These are phyloP conservation scores for Cyaniris semiargus DNA, from an alignment of 2,888 invertebrate genomes.

Conservation along the genomic window DNA sequence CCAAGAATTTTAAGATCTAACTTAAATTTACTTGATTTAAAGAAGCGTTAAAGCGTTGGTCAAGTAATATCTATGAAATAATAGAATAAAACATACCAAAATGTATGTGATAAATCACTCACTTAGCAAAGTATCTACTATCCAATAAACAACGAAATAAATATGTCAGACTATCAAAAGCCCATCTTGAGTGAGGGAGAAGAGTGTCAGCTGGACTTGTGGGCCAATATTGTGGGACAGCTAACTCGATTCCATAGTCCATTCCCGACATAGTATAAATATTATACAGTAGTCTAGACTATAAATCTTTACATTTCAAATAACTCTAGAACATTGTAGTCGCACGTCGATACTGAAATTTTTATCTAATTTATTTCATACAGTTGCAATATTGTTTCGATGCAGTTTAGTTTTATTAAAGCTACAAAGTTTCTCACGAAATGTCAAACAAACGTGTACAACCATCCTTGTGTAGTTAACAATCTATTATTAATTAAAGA, in stretches of 20 bases:
- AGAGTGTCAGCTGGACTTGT: not conserved
- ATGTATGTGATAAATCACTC: not conserved
- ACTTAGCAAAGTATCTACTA: not conserved
- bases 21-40: too few species aligned
- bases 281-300: not conserved
- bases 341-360: not conserved
- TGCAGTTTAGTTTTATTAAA: not conserved
- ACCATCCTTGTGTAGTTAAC: not conserved
- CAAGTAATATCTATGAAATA: not conserved
- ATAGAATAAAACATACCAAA: not conserved
- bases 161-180: conserved; percentile 5
- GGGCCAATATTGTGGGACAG: not conserved
- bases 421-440: not conserved
- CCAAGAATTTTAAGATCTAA: too few species aligned
- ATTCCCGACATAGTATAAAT: not conserved
- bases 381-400: not conserved
- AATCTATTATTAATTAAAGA: not conserved
- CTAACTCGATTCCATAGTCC: not conserved
- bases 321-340: not conserved
- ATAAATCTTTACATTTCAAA: not conserved
- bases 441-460: too few species aligned
- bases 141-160: not conserved
- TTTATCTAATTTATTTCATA: not conserved
- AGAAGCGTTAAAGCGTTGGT: too few species aligned
- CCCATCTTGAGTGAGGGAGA: not conserved